phyloP scores from a whole-genome alignment of 2,797 vertebrate species.

The Meriones psammophilus region DNA sequence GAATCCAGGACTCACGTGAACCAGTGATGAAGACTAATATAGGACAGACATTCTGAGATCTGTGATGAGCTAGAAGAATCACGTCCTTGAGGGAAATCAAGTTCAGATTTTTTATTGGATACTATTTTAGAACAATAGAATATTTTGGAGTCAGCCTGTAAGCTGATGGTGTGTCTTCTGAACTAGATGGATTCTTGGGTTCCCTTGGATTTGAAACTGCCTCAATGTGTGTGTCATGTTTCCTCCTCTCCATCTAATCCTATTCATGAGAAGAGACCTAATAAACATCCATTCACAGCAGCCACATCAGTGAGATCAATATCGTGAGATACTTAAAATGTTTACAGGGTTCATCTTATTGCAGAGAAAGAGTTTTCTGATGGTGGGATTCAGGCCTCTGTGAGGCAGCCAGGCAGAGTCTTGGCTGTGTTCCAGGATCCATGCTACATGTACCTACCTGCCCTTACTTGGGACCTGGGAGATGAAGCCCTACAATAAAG shows the following conservation, averaged over 20 bases:
- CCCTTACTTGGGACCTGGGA: neutral
- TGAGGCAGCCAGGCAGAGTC: neutral
- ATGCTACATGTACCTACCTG: neutral
- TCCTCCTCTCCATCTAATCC: neutral
- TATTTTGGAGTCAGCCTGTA: neutral
- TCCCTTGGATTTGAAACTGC: neutral
- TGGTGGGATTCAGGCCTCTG: neutral
- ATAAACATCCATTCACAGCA: constrained; percentile 35
- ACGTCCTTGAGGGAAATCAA: neutral
- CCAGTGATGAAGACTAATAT: neutral
- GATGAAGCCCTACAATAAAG: constrained; percentile 6
- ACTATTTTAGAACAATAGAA: neutral
- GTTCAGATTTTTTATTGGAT: neutral
- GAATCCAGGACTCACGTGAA: neutral
- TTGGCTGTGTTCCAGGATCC: constrained; percentile 51
- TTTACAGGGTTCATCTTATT: constrained; percentile 56
- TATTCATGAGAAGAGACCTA: constrained; percentile 41
- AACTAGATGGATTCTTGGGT: neutral
- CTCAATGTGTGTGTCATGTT: neutral
- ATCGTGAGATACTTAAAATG: neutral
- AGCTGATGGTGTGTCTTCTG: neutral
- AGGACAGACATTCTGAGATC: neutral
- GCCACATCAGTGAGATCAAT: constrained; percentile 18
- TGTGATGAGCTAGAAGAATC: neutral
- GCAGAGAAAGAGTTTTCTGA: constrained; percentile 2